These are phyloP conservation scores for Drosophila dives DNA, from an alignment of 2,888 invertebrate genomes.

Conservation along the genomic window DNA sequence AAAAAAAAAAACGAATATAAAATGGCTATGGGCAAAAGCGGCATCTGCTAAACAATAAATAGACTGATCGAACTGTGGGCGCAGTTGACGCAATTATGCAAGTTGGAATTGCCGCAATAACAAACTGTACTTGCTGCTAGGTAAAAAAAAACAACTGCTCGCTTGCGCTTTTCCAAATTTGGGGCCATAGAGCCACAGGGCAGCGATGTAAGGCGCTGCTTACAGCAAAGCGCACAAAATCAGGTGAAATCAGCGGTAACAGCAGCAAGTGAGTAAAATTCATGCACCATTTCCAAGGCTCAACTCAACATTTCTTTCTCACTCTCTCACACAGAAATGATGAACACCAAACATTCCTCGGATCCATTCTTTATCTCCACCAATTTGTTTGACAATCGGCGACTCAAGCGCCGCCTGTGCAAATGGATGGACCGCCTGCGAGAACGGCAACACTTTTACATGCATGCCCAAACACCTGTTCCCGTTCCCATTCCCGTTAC, in stretches of 20 bases:
- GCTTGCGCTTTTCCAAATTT: slow-evolving; percentile 18
- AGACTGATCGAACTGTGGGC: neutral
- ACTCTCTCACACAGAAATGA: slow-evolving; percentile 48
- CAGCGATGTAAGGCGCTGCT: slow-evolving; percentile 14
- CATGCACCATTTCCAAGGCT: neutral
- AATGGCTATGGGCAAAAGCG: slow-evolving; percentile 30
- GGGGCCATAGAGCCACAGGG: neutral
- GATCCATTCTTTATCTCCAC: slow-evolving; percentile 81
- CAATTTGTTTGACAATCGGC: slow-evolving; percentile 80
- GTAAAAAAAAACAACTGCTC: slow-evolving; percentile 14
- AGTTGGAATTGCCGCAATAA: slow-evolving; percentile 60
- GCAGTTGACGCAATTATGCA: slow-evolving; percentile 71
- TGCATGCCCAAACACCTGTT: slow-evolving; percentile 1
- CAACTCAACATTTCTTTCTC: neutral
- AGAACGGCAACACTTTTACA: slow-evolving; percentile 44
- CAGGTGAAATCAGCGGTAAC: slow-evolving; percentile 13
- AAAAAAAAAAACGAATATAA: slow-evolving; percentile 14
- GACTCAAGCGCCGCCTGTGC: slow-evolving; percentile 76
- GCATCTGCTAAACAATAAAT: neutral
- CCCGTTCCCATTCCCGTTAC: neutral
- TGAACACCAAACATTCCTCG: slow-evolving; percentile 79
- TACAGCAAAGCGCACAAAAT: slow-evolving; percentile 1
- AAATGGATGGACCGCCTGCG: slow-evolving; percentile 69
- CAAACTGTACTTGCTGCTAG: slow-evolving; percentile 70
- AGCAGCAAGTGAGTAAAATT: slow-evolving; percentile 24